A percentile compares a stretch with the other conserved stretches of the same genome.
These are phyloP conservation scores for Torymus auratus DNA, from an alignment of 2,888 invertebrate species.

Conservation along the genomic window DNA sequence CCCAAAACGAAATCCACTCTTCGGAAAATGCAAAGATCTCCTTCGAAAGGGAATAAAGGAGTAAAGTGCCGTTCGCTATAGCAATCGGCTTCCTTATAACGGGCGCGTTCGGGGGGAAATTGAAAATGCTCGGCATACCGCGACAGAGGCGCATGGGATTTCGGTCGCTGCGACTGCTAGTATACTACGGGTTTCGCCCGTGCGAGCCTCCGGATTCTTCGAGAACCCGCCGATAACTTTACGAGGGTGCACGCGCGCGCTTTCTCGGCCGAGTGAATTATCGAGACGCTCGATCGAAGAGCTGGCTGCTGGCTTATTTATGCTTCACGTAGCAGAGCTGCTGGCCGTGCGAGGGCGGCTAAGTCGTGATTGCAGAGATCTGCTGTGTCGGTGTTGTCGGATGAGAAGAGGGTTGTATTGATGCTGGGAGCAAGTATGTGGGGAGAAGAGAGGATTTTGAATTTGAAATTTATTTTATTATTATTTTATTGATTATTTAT, in stretches of 20 bases:
- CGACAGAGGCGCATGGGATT: constrained; percentile 29
- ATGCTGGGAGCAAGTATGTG: too few relatives aligned
- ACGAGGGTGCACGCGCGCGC: background rate
- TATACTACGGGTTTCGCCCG: background rate
- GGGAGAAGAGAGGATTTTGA: too few relatives aligned
- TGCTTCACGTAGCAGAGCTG: constrained; percentile 8
- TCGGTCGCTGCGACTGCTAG: constrained; percentile 8
- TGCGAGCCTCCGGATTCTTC: constrained; percentile 41
- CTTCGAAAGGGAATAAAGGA: too few relatives aligned
- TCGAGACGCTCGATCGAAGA: background rate
- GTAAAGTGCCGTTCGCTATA: background rate
- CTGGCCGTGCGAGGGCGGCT: too few relatives aligned
- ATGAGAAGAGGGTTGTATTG: too few relatives aligned
- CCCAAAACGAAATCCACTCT: background rate
- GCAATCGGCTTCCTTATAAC: constrained; percentile 29
- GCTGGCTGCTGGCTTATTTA: constrained; percentile 13
- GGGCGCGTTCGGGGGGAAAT: constrained; percentile 60
- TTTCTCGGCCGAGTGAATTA: constrained; percentile 27
- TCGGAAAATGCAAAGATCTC: background rate
- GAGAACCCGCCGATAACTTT: constrained; percentile 36
- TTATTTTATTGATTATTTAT: too few relatives aligned
- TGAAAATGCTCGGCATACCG: constrained; percentile 68
- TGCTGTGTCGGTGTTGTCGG: too few relatives aligned
- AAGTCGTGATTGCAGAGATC: constrained; percentile 16
- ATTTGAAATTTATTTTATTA: too few relatives aligned